A percentile compares a stretch with the other conserved stretches of the same genome.
Evolutionary conservation across 2,113 vertebrate species (phyloP).

Genomic region (Phalacrocorax pelagicus): DNA sequence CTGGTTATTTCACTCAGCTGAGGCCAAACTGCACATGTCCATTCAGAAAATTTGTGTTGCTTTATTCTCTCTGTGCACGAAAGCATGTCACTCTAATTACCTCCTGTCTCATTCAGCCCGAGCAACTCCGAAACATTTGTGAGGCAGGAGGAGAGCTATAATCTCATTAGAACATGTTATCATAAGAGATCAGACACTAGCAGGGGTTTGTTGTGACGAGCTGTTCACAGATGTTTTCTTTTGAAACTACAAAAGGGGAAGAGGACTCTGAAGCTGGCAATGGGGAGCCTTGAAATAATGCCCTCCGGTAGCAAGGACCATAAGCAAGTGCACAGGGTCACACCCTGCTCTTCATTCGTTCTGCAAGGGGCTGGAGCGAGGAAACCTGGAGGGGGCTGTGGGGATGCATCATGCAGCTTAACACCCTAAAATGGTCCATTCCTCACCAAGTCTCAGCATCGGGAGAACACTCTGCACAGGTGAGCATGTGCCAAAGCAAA

Average conservation of each 20-base stretch:
- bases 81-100: conserved; percentile 56
- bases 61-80: conserved; percentile 49
- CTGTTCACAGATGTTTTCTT: conserved; percentile 27
- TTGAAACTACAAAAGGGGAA: conserved; percentile 33
- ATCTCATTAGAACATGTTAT: conserved; percentile 57
- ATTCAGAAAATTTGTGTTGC: conserved; percentile 58
- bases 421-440: background rate
- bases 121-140: background rate
- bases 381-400: background rate
- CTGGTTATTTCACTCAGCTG: conserved; percentile 51
- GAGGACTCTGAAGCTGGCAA: background rate
- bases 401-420: background rate
- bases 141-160: conserved; percentile 51
- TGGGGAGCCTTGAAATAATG: background rate
- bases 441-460: background rate
- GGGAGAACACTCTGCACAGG: accelerated
- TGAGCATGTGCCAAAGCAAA: background rate
- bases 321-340: background rate
- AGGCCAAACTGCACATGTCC: conserved; percentile 50
- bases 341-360: accelerated
- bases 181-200: conserved; percentile 45
- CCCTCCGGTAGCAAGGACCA: background rate
- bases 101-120: background rate
- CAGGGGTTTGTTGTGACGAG: conserved; percentile 30
- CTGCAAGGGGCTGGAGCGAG: background rate